A percentile compares a stretch with the other conserved stretches of the same genome.
phyloP scores from a whole-genome alignment of 2,888 invertebrate genomes.

The Pyralis farinalis region DNA sequence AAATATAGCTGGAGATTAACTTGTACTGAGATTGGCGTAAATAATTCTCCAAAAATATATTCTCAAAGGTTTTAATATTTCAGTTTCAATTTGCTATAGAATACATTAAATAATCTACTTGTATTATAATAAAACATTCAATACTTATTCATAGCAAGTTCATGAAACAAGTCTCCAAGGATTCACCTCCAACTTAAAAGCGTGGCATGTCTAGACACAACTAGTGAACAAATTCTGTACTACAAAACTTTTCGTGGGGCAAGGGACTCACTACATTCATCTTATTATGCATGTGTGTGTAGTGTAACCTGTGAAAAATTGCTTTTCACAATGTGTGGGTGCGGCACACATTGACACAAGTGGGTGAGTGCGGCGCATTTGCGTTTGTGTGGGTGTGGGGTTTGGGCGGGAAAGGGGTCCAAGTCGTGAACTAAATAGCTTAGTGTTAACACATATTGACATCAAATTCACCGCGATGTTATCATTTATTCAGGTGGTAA shows the following conservation, averaged over 20 bases:
- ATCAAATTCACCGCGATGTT: conserved; percentile 80
- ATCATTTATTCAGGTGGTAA: conserved; percentile 78
- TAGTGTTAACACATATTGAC: conserved; percentile 82
- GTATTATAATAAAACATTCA: conserved; percentile 23
- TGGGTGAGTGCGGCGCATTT: conserved; percentile 31
- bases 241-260: conserved; percentile 76
- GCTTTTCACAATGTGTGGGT: conserved; percentile 53
- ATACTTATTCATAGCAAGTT: conserved; percentile 43
- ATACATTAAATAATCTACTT: conserved; percentile 12
- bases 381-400: conserved; percentile 46
- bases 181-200: conserved; percentile 72
- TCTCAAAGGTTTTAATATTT: too few species aligned
- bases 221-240: conserved; percentile 76
- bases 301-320: conserved; percentile 73
- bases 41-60: background rate
- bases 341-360: conserved; percentile 34
- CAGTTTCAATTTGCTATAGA: background rate
- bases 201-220: conserved; percentile 77
- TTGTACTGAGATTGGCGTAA: background rate
- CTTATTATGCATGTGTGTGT: conserved; percentile 50
- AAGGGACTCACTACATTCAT: conserved; percentile 68
- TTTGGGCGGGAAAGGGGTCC: conserved; percentile 54
- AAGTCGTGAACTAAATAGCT: conserved; percentile 81
- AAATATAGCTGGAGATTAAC: too few species aligned
- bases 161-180: conserved; percentile 57